A percentile compares a stretch with the other conserved stretches of the same genome.
phyloP scores from a whole-genome alignment of 2,797 vertebrate genomes.

The Myioborus melanocephalus region DNA sequence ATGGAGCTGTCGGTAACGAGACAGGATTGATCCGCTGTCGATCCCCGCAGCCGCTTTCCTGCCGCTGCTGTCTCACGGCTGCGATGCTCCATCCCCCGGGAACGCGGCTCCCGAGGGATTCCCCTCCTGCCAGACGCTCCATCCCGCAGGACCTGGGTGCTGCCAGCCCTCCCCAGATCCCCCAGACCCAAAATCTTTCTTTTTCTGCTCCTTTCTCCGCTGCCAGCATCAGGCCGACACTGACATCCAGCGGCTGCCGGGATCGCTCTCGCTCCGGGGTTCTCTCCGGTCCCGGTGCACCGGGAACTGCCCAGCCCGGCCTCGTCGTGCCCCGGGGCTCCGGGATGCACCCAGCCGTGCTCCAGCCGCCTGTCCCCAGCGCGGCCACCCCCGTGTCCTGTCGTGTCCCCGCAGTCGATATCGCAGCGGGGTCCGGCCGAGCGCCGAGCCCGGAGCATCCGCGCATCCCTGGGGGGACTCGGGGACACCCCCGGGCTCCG shows the following conservation, averaged over 20 bases:
- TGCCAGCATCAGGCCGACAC: not conserved
- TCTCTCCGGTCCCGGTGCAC: not conserved
- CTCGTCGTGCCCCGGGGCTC: not conserved
- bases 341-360: not conserved
- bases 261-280: not conserved
- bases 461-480: rapidly evolving
- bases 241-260: slow-evolving; percentile 16
- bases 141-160: not conserved
- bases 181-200: not conserved
- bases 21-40: not conserved
- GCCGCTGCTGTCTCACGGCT: rapidly evolving
- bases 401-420: slow-evolving; percentile 40
- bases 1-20: not conserved
- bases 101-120: not conserved
- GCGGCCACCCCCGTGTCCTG: not conserved
- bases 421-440: not conserved
- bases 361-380: not conserved
- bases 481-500: not conserved
- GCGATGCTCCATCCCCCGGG: not conserved
- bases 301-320: not conserved
- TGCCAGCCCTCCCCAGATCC: not conserved
- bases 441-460: not conserved
- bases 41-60: not conserved
- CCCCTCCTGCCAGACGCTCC: rapidly evolving
- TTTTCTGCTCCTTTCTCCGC: not conserved